Conservation (phyloP, 2,888 invertebrate species). For the Torymus aiolomorphi region DNA sequence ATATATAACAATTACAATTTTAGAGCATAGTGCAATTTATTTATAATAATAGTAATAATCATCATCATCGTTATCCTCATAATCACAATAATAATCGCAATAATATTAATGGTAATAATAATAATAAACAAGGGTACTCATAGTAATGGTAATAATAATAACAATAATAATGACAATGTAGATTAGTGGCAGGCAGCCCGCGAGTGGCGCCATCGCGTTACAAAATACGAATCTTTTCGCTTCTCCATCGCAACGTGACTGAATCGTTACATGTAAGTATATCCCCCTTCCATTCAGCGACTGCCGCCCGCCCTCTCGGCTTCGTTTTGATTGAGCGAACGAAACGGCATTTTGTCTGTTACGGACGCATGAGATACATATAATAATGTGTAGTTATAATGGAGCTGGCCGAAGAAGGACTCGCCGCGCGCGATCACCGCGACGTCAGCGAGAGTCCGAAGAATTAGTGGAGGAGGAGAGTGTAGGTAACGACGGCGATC, state of each 20-base stretch:
- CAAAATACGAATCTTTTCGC: slow-evolving; percentile 65
- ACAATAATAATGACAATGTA: slow-evolving; percentile 64
- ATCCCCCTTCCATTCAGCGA: too few relatives aligned
- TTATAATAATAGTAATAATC: slow-evolving; percentile 69
- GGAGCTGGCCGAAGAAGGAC: background rate
- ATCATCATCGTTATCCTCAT: slow-evolving; percentile 48
- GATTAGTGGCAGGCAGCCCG: slow-evolving; percentile 57
- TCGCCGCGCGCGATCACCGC: too few relatives aligned
- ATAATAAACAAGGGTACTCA: slow-evolving; percentile 36
- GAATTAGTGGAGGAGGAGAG: too few relatives aligned
- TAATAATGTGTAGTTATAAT: background rate
- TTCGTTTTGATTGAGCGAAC: slow-evolving; percentile 27
- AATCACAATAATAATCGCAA: slow-evolving; percentile 47
- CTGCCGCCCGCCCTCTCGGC: background rate
- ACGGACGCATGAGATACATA: background rate
- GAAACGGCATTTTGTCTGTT: background rate
- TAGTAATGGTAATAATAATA: slow-evolving; percentile 51
- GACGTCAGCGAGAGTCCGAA: too few relatives aligned
- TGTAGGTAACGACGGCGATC: too few relatives aligned
- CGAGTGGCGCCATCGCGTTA: slow-evolving; percentile 64
- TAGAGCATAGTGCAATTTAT: slow-evolving; percentile 73
- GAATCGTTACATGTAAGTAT: background rate
- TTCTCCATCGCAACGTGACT: background rate
- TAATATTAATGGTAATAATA: slow-evolving; percentile 41
- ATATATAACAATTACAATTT: slow-evolving; percentile 63